Percentiles rank a stretch among this genome's conserved stretches.
phyloP scores from a whole-genome alignment of 2,113 vertebrate genomes.

The Oryzias woworae region DNA sequence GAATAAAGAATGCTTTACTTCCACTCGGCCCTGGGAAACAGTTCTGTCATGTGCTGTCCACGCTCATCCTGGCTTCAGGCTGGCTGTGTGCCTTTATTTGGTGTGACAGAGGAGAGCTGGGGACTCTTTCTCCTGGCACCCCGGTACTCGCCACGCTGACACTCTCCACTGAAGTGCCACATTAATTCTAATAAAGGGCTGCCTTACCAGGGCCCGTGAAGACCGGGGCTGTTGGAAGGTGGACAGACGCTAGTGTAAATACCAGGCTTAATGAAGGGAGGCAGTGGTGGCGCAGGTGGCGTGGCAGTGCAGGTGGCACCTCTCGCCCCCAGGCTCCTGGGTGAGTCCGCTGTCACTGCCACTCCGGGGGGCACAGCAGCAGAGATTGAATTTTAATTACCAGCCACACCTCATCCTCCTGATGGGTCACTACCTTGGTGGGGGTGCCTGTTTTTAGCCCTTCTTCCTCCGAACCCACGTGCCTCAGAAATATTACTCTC shows the following conservation, averaged over 20 bases:
- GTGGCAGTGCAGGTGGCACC: conserved; percentile 79
- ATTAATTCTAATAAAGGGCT: conserved; percentile 83
- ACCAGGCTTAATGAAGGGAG: conserved; percentile 81
- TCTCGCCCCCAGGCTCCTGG: conserved; percentile 73
- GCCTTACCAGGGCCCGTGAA: conserved; percentile 70
- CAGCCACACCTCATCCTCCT: conserved; percentile 74
- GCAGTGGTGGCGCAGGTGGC: conserved; percentile 81
- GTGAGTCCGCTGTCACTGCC: conserved; percentile 67
- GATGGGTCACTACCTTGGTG: conserved; percentile 70
- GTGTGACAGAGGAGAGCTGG: conserved; percentile 80
- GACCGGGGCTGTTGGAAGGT: conserved; percentile 59
- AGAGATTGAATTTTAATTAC: conserved; percentile 83
- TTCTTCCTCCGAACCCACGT: conserved; percentile 41
- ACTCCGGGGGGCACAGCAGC: conserved; percentile 74
- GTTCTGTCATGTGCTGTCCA: conserved; percentile 77
- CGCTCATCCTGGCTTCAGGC: conserved; percentile 69
- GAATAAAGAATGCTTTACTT: conserved; percentile 77
- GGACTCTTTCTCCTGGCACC: conserved; percentile 80
- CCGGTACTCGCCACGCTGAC: conserved; percentile 68
- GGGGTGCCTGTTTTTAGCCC: conserved; percentile 43
- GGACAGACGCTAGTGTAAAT: conserved; percentile 71
- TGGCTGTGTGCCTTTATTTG: conserved; percentile 69
- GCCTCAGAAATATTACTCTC: conserved; percentile 51
- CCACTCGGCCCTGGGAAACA: conserved; percentile 69
- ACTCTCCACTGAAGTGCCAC: conserved; percentile 78